Evolutionary conservation across 2,888 invertebrate genomes (phyloP), one percentile per base, ranked within the genome.

Genomic region (Drosophila mettleri): DNA sequence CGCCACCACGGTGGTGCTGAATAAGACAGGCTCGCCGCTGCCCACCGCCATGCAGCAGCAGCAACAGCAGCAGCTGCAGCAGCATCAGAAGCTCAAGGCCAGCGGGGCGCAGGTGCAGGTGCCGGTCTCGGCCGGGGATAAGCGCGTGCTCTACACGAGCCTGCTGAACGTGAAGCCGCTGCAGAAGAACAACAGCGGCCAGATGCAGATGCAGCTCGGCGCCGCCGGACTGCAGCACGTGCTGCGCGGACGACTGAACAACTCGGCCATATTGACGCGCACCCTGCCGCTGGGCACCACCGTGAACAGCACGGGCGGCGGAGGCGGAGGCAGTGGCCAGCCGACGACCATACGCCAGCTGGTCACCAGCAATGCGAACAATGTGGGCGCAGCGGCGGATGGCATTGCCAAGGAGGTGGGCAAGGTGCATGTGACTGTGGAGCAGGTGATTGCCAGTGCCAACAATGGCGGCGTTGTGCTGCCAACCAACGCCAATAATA

Each of bases 81-180:
- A 68, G 3, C 88, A 85, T 27, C 90, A 90, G 29, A 91, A 91
- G 61, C 66, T 91, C 3, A 91, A 90, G 73, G 71, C 86, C 1
- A 52, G 64, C 8, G 71, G 69, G 0, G 78, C 74, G 2, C 68
- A 86, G 14, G 61, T 84, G 43, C 66, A 78, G 52, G 65, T 74
- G 34, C 70, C 70, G 34, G 75, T 68, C 24, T 51, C 64, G 24
- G 51, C 61, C 16, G 74, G 71, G 1, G 87, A 90, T 43, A 92
- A 92, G 59, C 90, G 92, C 3, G 91, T 92, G 12, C 81, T 92
- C 18, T 92, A 92, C 68, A 92, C 92, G 16, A 92, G 91, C 55
- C 68, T 92, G 53, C 53, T 92, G 54, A 92, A 92, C 49, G 86
- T 92, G 22, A 90, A 92, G 57, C 90, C 90, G 8, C 51, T 92